Evolutionary conservation across 2,888 invertebrate genomes (phyloP).

Genomic region (Euzetes globulus): DNA sequence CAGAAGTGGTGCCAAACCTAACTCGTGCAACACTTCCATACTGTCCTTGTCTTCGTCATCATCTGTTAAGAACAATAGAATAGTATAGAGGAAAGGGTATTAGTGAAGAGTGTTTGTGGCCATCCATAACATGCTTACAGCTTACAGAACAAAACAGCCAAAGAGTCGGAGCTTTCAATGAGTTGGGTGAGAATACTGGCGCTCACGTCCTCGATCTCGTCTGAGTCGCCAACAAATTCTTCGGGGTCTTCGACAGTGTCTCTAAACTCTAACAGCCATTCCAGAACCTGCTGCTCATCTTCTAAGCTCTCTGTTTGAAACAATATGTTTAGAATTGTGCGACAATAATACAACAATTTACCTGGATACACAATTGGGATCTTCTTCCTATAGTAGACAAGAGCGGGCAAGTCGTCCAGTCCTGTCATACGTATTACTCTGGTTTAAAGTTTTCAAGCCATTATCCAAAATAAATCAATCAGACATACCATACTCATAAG

Average conservation of each 20-base stretch:
- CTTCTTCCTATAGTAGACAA: conserved; percentile 88
- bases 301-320: conserved; percentile 75
- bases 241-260: conserved; percentile 80
- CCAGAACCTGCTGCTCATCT: conserved; percentile 81
- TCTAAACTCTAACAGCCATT: conserved; percentile 87
- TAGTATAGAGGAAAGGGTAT: not conserved
- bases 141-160: conserved; percentile 87
- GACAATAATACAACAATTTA: conserved; percentile 50
- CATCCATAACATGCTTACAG: conserved; percentile 6
- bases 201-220: conserved; percentile 89
- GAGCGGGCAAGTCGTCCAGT: conserved; percentile 73
- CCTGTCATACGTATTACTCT: conserved; percentile 44
- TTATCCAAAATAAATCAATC: not conserved
- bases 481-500: conserved; percentile 69
- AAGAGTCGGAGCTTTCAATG: conserved; percentile 78
- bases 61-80: not conserved
- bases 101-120: not conserved
- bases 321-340: conserved; percentile 39
- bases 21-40: conserved; percentile 31
- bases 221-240: conserved; percentile 46
- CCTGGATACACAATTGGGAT: conserved; percentile 91
- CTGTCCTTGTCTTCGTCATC: conserved; percentile 33
- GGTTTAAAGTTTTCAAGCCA: not conserved
- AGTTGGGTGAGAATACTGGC: conserved; percentile 76
- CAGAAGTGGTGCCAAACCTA: conserved; percentile 12